These are phyloP conservation scores for Oreohelix idahoensis DNA, from an alignment of 1,140 invertebrate genomes.

Conservation along the genomic window DNA sequence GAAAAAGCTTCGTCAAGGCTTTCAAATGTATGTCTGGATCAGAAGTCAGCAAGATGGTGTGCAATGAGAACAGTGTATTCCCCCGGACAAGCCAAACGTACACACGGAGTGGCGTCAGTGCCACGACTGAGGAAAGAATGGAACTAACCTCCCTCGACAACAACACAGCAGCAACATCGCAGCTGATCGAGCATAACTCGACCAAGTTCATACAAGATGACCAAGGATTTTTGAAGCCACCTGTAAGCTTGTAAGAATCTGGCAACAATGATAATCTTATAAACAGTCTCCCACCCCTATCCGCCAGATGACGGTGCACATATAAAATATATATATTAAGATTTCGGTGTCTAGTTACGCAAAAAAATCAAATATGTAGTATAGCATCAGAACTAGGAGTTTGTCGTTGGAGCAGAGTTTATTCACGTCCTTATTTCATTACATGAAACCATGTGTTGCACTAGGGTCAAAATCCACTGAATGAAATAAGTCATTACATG, in stretches of 20 bases:
- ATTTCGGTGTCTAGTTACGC: too few species aligned
- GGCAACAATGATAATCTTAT: too few species aligned
- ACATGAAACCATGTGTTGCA: too few species aligned
- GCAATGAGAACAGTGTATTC: conserved; percentile 92
- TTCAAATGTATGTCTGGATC: conserved; percentile 72
- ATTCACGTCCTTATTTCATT: too few species aligned
- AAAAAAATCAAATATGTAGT: too few species aligned
- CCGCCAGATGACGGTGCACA: too few species aligned
- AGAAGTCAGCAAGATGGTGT: conserved; percentile 73
- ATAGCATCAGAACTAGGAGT: too few species aligned
- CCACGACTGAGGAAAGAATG: conserved; percentile 43
- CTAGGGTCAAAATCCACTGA: too few species aligned
- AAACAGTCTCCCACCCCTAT: too few species aligned
- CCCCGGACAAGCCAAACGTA: conserved; percentile 73
- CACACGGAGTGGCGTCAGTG: conserved; percentile 35
- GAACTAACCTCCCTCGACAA: conserved; percentile 47
- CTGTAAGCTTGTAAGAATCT: conserved; percentile 36
- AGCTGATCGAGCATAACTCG: not conserved
- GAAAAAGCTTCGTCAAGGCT: conserved; percentile 84
- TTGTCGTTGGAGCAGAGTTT: too few species aligned
- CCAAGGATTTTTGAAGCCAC: conserved; percentile 41
- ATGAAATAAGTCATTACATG: too few species aligned
- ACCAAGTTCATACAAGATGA: conserved; percentile 33
- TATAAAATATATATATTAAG: too few species aligned
- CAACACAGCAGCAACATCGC: not conserved